Evolutionary conservation across 2,113 vertebrate genomes (phyloP).

Genomic region (Globicephala melas): DNA sequence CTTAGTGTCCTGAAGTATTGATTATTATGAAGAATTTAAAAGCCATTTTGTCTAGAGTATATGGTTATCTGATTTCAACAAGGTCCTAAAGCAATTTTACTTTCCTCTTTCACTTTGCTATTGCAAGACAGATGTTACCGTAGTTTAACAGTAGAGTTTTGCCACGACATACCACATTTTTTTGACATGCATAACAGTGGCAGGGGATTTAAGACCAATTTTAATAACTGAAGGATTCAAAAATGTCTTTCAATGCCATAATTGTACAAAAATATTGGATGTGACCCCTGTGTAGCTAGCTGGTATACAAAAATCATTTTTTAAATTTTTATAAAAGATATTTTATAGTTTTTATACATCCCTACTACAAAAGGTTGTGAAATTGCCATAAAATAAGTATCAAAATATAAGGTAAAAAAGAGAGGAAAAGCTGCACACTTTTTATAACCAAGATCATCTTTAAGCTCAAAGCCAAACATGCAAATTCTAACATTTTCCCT

Average conservation of each 20-base stretch:
- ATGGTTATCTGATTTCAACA: neutral
- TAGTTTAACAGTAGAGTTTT: neutral
- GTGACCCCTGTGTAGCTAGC: neutral
- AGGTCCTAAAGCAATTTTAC: neutral
- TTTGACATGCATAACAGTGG: neutral
- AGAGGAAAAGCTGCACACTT: neutral
- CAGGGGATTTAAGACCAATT: neutral
- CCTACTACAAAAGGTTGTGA: neutral
- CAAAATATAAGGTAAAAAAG: constrained; percentile 24
- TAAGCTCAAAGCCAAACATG: constrained; percentile 74
- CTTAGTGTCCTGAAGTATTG: neutral
- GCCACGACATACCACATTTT: neutral
- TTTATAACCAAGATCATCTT: constrained; percentile 61
- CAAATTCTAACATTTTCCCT: constrained; percentile 76
- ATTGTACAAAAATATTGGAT: neutral
- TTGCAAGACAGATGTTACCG: neutral
- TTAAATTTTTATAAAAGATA: neutral
- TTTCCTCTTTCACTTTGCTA: neutral
- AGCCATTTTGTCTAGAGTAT: neutral
- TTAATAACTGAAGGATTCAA: neutral
- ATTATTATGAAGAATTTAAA: neutral
- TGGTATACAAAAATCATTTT: neutral
- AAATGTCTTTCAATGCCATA: neutral
- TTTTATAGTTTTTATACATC: constrained; percentile 19
- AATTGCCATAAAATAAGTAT: constrained; percentile 25